Base-by-base conservation (phyloP, 37 sponge, comb jelly and placozoan genomes). In the Theonella swinhoei region DNA sequence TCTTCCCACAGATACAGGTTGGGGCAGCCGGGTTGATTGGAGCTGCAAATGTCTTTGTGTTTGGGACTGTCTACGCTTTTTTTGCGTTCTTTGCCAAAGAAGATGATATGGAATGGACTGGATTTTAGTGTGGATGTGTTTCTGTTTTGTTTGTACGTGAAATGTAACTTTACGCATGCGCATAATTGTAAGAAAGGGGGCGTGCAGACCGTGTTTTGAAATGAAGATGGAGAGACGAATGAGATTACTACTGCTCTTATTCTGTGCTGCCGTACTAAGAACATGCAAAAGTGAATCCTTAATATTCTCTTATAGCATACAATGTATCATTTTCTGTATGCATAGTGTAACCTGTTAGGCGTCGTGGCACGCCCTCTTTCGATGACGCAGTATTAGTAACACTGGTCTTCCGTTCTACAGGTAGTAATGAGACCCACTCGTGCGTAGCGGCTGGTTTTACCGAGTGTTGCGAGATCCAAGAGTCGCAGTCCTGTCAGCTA, bases 1-100 rank as follows among this genome's bases (percentile, higher is more conserved):
- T 14, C 20, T 14, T 22, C 61, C 20, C 14, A 14, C 83, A 92
- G 92, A 92, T 92, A 54, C 84, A 84, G 41, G 14, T 11, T 0
- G 78, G 32, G 14, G 64, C 92, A 37, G 88, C 75, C 29, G 84
- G 66, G 0, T 22, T 92, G 54, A 79, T 88, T 8, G 83, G 80
- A 3, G 88, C 63, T 8, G 92, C 88, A 17, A 88, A 92, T 37
- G 29, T 83, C 28, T 92, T 92, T 68, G 88, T 84, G 24, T 92
- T 92, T 80, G 83, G 78, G 19, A 92, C 92, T 34, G 81, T 92
- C 58, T 92, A 88, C 67, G 68, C 92, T 9, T 92, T 74, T 81
- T 87, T 92, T 70, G 60, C 76, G 37, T 80, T 88, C 85, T 87
- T 92, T 63, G 76, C 41, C 24, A 77, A 68, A 60, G 85, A 84